Evolutionary conservation across 2,797 vertebrate genomes (phyloP).

Genomic region (Hippopotamyrus pictus): DNA sequence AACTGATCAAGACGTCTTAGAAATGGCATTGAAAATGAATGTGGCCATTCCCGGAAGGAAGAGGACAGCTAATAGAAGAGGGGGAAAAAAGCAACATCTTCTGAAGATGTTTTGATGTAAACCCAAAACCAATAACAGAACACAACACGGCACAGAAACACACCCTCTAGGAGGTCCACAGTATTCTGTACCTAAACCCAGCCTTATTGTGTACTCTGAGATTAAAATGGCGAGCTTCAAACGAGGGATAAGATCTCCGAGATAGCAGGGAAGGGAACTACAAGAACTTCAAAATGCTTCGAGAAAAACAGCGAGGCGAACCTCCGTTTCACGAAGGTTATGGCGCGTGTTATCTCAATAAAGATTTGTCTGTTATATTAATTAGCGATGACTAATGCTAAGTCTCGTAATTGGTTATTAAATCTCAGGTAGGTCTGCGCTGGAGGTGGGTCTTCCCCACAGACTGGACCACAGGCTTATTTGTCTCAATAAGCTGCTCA

Average conservation of each 20-base stretch:
- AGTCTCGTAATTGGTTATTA: constrained; percentile 35
- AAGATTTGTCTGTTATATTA: constrained; percentile 11
- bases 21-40: not conserved
- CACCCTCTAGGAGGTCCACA: not conserved
- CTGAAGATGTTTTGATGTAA: not conserved
- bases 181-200: not conserved
- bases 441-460: constrained; percentile 29
- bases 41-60: not conserved
- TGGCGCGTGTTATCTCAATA: not conserved
- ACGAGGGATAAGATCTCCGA: not conserved
- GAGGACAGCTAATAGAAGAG: not conserved
- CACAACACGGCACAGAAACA: not conserved
- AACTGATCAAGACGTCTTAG: not conserved
- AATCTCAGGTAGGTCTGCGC: constrained; percentile 34
- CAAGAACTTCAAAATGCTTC: not conserved
- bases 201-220: not conserved
- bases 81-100: not conserved
- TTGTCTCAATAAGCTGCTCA: constrained; percentile 41
- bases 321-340: not conserved
- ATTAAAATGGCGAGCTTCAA: not conserved
- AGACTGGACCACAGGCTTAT: constrained; percentile 37
- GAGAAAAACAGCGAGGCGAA: not conserved
- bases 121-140: not conserved
- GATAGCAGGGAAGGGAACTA: not conserved
- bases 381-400: constrained; percentile 33